Evolutionary conservation across 1,140 invertebrate species (phyloP).

Genomic region (Ctenoplectra terminalis): DNA sequence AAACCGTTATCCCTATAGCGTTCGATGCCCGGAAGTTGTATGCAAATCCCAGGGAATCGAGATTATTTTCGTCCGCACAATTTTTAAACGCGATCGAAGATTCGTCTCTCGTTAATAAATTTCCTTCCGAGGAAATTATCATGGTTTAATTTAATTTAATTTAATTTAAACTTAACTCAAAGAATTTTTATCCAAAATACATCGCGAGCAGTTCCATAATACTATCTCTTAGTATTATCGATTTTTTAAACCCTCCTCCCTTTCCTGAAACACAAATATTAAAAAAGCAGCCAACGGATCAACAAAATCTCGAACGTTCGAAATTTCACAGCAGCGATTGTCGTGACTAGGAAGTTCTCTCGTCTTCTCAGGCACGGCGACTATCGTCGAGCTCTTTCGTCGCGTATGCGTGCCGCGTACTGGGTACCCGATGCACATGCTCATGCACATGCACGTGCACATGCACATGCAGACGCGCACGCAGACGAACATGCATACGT

Average conservation of each 20-base stretch:
- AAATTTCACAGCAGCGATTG: not conserved
- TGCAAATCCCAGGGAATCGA: not conserved
- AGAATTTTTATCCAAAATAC: too few species aligned
- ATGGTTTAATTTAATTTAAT: too few species aligned
- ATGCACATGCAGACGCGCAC: too few species aligned
- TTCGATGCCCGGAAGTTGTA: constrained; percentile 18
- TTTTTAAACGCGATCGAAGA: constrained; percentile 7
- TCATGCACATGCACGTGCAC: constrained; percentile 32
- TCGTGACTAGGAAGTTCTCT: constrained; percentile 27
- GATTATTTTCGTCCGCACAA: not conserved
- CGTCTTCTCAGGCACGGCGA: not conserved
- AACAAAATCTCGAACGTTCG: not conserved
- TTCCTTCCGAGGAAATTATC: too few species aligned
- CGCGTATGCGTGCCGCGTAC: constrained; percentile 65
- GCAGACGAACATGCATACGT: too few species aligned
- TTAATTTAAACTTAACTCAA: too few species aligned
- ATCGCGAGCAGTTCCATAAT: too few species aligned
- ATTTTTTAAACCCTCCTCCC: too few species aligned
- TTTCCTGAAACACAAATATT: too few species aligned
- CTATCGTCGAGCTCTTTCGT: constrained; percentile 51
- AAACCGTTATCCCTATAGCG: constrained; percentile 74
- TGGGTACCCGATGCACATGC: constrained; percentile 40
- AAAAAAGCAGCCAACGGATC: not conserved
- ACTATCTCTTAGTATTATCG: too few species aligned
- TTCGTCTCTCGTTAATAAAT: not conserved